These are phyloP conservation scores for Oncorhynchus nerka DNA, from an alignment of 2,113 vertebrate genomes.

Conservation along the genomic window DNA sequence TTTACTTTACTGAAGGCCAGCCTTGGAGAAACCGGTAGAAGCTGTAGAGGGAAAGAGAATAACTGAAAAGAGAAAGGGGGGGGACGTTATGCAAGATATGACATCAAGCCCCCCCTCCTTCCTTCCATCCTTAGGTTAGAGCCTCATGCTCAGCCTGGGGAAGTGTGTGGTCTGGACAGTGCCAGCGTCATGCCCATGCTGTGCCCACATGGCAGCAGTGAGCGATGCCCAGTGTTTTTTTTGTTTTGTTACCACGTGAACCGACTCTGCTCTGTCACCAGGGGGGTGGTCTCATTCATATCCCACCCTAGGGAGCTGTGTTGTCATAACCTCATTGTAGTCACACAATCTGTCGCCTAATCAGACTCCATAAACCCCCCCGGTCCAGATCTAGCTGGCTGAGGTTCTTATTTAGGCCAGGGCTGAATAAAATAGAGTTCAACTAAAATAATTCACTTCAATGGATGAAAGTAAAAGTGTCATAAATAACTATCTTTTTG, in stretches of 20 bases:
- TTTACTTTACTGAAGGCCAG: not conserved
- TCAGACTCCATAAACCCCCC: not conserved
- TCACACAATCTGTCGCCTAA: not conserved
- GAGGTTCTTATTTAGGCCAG: not conserved
- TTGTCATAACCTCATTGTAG: not conserved
- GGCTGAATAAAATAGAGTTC: not conserved
- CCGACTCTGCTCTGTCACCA: not conserved
- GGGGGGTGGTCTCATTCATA: not conserved
- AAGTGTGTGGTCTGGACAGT: not conserved
- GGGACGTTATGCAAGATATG: not conserved
- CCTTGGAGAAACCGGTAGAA: not conserved
- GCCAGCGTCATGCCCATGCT: not conserved
- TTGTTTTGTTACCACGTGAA: not conserved
- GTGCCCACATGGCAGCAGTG: slow-evolving; percentile 1
- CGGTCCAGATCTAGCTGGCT: not conserved
- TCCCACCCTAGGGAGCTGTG: not conserved
- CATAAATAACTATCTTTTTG: not conserved
- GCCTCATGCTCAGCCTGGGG: not conserved
- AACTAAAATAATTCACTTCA: not conserved
- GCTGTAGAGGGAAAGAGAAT: not conserved
- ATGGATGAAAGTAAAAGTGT: not conserved
- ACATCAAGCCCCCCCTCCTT: not conserved
- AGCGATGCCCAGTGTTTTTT: not conserved
- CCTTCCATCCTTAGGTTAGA: not conserved
- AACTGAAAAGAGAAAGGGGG: too few relatives aligned